Percentiles rank a stretch among this genome's conserved stretches.
These are phyloP conservation scores for Gryllus bimaculatus DNA, from an alignment of 1,140 invertebrate genomes.

Conservation along the genomic window DNA sequence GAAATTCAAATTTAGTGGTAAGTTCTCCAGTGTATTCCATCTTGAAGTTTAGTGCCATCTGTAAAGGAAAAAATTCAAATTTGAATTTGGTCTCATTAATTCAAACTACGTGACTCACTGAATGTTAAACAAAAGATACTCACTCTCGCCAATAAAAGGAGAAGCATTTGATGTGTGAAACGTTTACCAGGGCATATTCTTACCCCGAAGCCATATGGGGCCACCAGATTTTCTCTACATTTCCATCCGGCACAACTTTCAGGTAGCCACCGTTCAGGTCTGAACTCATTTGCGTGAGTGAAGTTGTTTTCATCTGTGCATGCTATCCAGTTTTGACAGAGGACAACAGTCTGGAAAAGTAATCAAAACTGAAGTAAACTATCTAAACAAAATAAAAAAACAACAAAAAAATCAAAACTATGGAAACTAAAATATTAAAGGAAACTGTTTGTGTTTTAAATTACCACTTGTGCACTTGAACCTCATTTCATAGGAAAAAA, in stretches of 20 bases:
- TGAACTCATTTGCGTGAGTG: slow-evolving; percentile 57
- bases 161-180: slow-evolving; percentile 67
- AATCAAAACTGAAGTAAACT: background rate
- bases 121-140: background rate
- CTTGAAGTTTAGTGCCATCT: no score
- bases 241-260: slow-evolving; percentile 35
- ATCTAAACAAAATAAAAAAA: background rate
- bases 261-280: slow-evolving; percentile 71
- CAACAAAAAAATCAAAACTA: background rate
- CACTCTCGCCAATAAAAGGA: slow-evolving; percentile 64
- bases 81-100: no score
- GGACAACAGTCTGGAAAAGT: slow-evolving; percentile 51
- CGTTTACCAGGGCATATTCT: slow-evolving; percentile 73
- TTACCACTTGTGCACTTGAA: background rate
- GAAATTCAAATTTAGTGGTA: no score
- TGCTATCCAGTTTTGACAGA: slow-evolving; percentile 76
- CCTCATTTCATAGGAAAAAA: background rate
- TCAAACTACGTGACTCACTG: no score
- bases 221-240: slow-evolving; percentile 52
- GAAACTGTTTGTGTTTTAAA: background rate
- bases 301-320: slow-evolving; percentile 71
- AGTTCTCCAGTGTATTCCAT: no score
- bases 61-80: no score
- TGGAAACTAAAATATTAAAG: background rate
- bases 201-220: slow-evolving; percentile 79